phyloP scores from a whole-genome alignment of 1,140 invertebrate genomes.

The Augochlora pura region DNA sequence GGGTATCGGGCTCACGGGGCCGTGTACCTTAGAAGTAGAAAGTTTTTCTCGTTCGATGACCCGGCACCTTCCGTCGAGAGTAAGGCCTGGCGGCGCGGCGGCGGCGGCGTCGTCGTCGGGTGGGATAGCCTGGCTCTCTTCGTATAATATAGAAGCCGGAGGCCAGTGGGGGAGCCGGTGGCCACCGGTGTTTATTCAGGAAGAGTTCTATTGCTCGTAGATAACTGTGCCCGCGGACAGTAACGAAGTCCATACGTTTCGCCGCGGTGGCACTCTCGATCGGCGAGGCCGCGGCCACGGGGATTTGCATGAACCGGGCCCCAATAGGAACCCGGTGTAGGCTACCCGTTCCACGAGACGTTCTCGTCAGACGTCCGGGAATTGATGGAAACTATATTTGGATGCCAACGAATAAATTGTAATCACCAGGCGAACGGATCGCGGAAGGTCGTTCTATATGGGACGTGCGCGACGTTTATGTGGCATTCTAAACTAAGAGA shows the following conservation, averaged over 20 bases:
- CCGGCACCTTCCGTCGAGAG: slow-evolving; percentile 41
- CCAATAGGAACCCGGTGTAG: too few relatives aligned
- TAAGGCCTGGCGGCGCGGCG: slow-evolving; percentile 21
- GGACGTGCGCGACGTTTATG: slow-evolving; percentile 23
- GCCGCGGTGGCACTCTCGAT: neutral
- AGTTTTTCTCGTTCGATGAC: slow-evolving; percentile 66
- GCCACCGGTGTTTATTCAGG: slow-evolving; percentile 49
- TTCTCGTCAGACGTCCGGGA: neutral
- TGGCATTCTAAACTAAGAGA: slow-evolving; percentile 17
- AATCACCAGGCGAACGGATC: slow-evolving; percentile 31
- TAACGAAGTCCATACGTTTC: slow-evolving; percentile 54
- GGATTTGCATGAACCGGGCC: slow-evolving; percentile 39
- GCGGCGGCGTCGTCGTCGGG: slow-evolving; percentile 12
- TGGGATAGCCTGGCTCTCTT: slow-evolving; percentile 8
- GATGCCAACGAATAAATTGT: slow-evolving; percentile 38
- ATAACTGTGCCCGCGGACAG: slow-evolving; percentile 41
- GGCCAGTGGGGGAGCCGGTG: neutral
- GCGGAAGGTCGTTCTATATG: slow-evolving; percentile 30
- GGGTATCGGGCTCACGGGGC: neutral
- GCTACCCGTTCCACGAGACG: neutral
- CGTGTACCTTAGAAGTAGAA: slow-evolving; percentile 63
- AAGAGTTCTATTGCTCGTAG: slow-evolving; percentile 50
- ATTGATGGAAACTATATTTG: slow-evolving; percentile 46
- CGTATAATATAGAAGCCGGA: slow-evolving; percentile 53
- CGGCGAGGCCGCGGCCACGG: neutral